Evolutionary conservation across 2,113 vertebrate genomes (phyloP), one percentile per base, ranked within the genome.

Genomic region (Gymnorhina tibicen): DNA sequence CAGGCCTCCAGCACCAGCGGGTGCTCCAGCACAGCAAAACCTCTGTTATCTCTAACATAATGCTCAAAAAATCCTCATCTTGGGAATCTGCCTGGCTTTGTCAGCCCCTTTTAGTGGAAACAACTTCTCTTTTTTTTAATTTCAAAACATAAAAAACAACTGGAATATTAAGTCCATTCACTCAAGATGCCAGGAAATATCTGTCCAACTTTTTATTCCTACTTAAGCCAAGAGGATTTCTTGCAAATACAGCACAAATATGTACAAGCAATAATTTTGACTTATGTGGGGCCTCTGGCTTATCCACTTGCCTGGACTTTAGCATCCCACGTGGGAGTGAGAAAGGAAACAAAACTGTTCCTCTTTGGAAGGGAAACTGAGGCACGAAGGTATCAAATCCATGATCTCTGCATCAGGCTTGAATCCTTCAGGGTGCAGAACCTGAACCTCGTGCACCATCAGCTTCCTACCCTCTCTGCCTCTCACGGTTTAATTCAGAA

Each of bases 211-310:
- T 86, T 93, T 94, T 79, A 70, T 80, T 96, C 62, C 55, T 47
- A 4, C 75, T 85, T 56, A 76, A 95, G 82, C 79, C 82, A 93
- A 63, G 19, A 77, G n/a, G 35, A 87, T 84, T 80, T 49, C 59
- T 78, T 91, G 67, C 59, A 69, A 93, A 86, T 39, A 42, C 63
- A 91, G 64, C 81, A 92, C 87, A 94, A 94, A 83, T 56, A 82
- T 11, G 46, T 68, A 72, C 62, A 87, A 85, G 89, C 50, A 94
- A 59, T 80, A 76, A 63, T 74, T 94, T 55, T 83, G 46, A 42
- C 35, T 87, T 42, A 58, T 10, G 22, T 63, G n/a, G 16, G 55
- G 27, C 56, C 52, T 70, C 64, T 86, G 60, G 35, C 46, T 87
- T 59, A 87, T 78, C 47, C 35, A 63, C 26, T 80, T 69, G 19